Conservation (phyloP, 2,113 vertebrate genomes). For the Parus major region DNA sequence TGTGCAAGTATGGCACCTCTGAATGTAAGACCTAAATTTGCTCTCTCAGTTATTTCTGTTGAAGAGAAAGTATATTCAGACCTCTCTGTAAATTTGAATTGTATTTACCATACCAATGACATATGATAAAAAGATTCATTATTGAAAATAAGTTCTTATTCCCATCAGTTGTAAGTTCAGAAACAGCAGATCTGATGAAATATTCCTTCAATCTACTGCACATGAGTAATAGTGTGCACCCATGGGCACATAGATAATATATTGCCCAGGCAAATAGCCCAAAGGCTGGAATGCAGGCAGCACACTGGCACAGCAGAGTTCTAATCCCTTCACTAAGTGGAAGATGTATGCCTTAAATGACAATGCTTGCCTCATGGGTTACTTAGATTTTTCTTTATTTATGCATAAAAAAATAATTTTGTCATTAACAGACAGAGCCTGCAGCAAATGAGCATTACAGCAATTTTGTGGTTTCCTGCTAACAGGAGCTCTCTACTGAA, state of each 20-base stretch:
- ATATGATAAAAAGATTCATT: background rate
- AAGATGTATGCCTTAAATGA: background rate
- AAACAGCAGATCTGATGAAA: background rate
- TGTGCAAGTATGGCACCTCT: background rate
- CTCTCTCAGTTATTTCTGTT: background rate
- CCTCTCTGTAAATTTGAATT: background rate
- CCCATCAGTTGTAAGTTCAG: background rate
- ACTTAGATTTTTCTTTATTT: background rate
- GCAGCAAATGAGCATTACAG: background rate
- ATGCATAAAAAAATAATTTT: background rate
- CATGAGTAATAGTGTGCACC: accelerated
- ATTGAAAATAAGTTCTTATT: background rate
- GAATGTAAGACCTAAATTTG: background rate
- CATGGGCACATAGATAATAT: background rate
- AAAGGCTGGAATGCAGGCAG: background rate
- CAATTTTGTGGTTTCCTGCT: background rate
- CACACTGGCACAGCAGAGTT: background rate
- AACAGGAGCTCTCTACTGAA: background rate
- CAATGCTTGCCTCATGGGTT: background rate
- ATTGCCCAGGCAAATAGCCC: background rate
- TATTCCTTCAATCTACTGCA: background rate
- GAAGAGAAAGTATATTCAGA: background rate
- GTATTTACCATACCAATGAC: background rate
- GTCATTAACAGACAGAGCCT: background rate
- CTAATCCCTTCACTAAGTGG: background rate